Evolutionary conservation across 2,797 vertebrate genomes (phyloP).

Genomic region (Acipenser oxyrinchus): DNA sequence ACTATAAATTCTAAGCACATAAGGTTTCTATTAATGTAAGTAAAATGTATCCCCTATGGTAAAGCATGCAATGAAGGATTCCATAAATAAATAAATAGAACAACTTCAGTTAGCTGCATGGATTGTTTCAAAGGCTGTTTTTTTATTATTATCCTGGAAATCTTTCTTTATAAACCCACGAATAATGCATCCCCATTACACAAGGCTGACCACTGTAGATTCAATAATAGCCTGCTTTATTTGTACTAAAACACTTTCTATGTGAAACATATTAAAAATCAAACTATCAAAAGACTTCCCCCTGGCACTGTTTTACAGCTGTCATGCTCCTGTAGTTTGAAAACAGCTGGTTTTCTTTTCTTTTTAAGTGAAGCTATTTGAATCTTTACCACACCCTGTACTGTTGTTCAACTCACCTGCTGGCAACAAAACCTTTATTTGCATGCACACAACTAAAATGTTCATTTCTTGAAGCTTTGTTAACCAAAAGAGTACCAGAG

Average conservation of each 20-base stretch:
- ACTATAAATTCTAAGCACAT: background rate
- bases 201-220: constrained; percentile 71
- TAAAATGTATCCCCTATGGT: background rate
- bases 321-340: constrained; percentile 84
- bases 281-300: constrained; percentile 77
- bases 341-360: constrained; percentile 66
- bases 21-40: background rate
- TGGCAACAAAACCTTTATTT: constrained; percentile 50
- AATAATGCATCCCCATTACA: constrained; percentile 80
- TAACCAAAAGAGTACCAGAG: constrained; percentile 28
- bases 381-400: constrained; percentile 73
- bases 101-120: constrained; percentile 47
- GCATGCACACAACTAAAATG: constrained; percentile 37
- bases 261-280: constrained; percentile 85
- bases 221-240: constrained; percentile 89
- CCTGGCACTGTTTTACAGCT: constrained; percentile 84
- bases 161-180: constrained; percentile 78
- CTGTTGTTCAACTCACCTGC: constrained; percentile 67
- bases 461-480: constrained; percentile 25
- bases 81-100: constrained; percentile 28
- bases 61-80: background rate
- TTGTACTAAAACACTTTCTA: constrained; percentile 90
- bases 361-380: constrained; percentile 78
- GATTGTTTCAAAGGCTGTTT: constrained; percentile 45
- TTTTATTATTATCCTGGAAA: constrained; percentile 22